phyloP scores from a whole-genome alignment of 2,888 invertebrate species.

The Agrochola lota region DNA sequence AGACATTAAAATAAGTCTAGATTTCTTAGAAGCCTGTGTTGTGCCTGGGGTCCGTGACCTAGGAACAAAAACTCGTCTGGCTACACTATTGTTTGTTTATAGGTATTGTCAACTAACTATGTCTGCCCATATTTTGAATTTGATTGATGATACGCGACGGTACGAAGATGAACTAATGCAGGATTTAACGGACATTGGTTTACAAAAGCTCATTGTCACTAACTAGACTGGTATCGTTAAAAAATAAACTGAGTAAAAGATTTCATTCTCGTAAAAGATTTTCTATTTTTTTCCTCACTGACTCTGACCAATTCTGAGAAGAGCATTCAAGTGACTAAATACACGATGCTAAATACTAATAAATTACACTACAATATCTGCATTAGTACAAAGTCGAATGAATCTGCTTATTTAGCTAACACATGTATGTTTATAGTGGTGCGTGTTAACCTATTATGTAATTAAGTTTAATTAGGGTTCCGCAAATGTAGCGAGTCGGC shows the following conservation, averaged over 20 bases:
- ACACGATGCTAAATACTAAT: too few relatives aligned
- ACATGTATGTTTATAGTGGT: conserved; percentile 27
- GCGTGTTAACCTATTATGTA: conserved; percentile 58
- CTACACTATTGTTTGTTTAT: conserved; percentile 33
- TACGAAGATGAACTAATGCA: background rate
- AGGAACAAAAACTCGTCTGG: conserved; percentile 60
- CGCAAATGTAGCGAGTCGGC: conserved; percentile 50
- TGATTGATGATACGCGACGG: conserved; percentile 34
- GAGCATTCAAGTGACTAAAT: too few relatives aligned
- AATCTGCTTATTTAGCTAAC: conserved; percentile 13
- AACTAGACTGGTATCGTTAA: background rate
- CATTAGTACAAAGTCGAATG: background rate
- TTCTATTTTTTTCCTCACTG: too few relatives aligned
- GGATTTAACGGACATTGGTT: background rate
- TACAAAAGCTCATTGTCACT: background rate
- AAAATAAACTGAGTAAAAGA: too few relatives aligned
- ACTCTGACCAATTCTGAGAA: too few relatives aligned
- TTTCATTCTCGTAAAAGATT: too few relatives aligned
- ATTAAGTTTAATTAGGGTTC: conserved; percentile 63
- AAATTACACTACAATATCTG: too few relatives aligned
- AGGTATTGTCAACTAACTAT: conserved; percentile 40
- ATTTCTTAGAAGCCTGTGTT: conserved; percentile 57
- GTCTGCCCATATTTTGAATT: conserved; percentile 28
- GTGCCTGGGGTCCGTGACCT: conserved; percentile 59
- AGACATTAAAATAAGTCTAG: conserved; percentile 62